Base-by-base conservation (phyloP, 2,888 invertebrate species). In the Phragmatobia fuliginosa region DNA sequence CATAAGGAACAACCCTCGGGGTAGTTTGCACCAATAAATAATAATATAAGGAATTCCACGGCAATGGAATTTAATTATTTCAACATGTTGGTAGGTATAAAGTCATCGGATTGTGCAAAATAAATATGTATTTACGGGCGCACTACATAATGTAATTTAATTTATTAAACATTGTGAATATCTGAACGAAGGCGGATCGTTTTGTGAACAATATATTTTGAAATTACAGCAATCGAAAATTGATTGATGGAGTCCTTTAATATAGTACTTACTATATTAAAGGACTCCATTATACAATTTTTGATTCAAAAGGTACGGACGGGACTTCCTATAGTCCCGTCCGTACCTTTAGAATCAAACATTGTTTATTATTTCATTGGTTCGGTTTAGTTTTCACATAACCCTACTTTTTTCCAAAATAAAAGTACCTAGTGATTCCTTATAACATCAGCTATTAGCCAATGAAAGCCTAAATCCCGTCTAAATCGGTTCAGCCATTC, bases 51-150 rank as follows among this genome's bases (percentile, higher is more conserved):
- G 85, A 88, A 88, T 88, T 85, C 84, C 80, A 79, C 85, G 75
- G 80, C 78, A 79, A 82, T 78, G 89, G 90, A 91, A 91, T 91
- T 90, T 90, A 89, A 90, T 91, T 89, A 90, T 89, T 87, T 83
- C 81, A 86, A 86, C 86, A 86, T 80, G 76, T 76, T 76, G 73
- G 66, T 68, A 56, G 63, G 59, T n/a, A n/a, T n/a, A n/a, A 73
- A 78, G 70, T 75, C 82, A 76, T 77, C 74, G 82, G 85, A 87
- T 88, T 87, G 83, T 81, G 79, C 76, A 77, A 83, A 85, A 87
- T 84, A 82, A 85, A 85, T 85, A 83, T 85, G 72, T 74, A 72
- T 69, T 38, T 63, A 61, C 58, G 33, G 65, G 61, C 60, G 70
- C 18, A 63, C 62, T 70, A 65, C 75, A 74, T 76, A 71, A 66